Evolutionary conservation across 2,797 vertebrate genomes (phyloP).

Genomic region (Steatocranus sp.): DNA sequence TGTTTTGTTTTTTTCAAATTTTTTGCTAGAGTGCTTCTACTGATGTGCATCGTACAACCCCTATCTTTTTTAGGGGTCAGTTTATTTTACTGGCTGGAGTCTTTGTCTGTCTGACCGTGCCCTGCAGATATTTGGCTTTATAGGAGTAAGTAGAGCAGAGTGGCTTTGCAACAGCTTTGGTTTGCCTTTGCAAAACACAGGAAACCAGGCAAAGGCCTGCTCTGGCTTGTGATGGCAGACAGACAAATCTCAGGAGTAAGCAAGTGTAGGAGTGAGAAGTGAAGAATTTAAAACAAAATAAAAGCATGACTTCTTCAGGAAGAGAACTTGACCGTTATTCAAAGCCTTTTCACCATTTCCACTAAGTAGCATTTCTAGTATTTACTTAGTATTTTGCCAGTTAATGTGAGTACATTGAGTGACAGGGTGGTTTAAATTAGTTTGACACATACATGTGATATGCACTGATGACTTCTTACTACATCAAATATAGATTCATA

Average conservation of each 20-base stretch:
- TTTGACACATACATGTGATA: neutral
- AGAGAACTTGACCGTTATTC: conserved; percentile 17
- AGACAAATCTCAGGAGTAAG: conserved; percentile 42
- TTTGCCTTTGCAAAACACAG: conserved; percentile 63
- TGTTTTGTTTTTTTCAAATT: neutral
- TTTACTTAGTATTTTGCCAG: neutral
- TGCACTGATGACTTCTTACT: neutral
- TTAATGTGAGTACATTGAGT: neutral
- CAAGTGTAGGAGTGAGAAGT: conserved; percentile 38
- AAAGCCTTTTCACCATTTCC: neutral
- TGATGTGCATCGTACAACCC: neutral
- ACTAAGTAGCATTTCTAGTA: neutral
- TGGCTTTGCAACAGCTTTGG: conserved; percentile 25
- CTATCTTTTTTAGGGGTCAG: conserved; percentile 11
- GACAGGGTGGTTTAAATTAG: neutral
- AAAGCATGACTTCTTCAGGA: conserved; percentile 12
- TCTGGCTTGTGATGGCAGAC: conserved; percentile 55
- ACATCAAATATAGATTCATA: conserved; percentile 23
- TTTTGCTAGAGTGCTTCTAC: neutral
- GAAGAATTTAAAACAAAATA: conserved; percentile 54
- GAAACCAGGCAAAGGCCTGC: conserved; percentile 58
- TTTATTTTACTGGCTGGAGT: conserved; percentile 37
- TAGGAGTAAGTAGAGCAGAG: conserved; percentile 27
- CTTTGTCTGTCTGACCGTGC: conserved; percentile 23
- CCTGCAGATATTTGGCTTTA: conserved; percentile 52